Base-by-base conservation (phyloP, 2,797 vertebrate species). In the Pyrocephalus nanus region DNA sequence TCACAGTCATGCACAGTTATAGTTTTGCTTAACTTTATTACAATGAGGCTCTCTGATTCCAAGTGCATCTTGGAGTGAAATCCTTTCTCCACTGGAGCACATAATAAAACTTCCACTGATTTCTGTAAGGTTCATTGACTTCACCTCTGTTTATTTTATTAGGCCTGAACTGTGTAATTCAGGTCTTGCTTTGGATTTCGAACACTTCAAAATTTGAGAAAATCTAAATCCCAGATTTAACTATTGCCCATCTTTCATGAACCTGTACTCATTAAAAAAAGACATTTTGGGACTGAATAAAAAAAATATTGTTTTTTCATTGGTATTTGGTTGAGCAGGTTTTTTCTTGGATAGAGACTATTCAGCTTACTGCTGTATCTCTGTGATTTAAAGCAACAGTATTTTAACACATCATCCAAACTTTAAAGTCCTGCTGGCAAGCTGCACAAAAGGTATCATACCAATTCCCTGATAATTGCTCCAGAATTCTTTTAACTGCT, bases 141-240 rank as follows among this genome's bases (percentile, higher is more conserved):
- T 95, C 74, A 92, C 64, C 81, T 87, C 57, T 80, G 57, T 67
- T 93, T 93, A 55, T 92, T 93, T 95, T 88, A 85, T 69, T 91
- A 78, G 74, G 23, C 43, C 91, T 75, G 47, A 80, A 42, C 42
- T 43, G 55, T 55, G 22, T 69, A 57, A 69, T 77, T 93, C 60
- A 77, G 50, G 80, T 54, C 61, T 92, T 8, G 20, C 79, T 80
- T 61, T 71, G 69, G 26, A 82, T 91, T 93, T 87, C 57, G 86
- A 85, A 82, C 48, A 12, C 15, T 30, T 38, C 21, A 88, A 71
- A 90, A 67, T 77, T 54, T 77, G 47, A 61, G 79, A 72, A 80
- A 90, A 91, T 74, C 32, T 83, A 75, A 88, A 84, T 80, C 47
- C 36, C 43, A n/a, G n/a, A 13, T 86, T 90, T 94, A 76, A 86